Conservation (phyloP, 2,888 invertebrate species). For the Philonicus albiceps region DNA sequence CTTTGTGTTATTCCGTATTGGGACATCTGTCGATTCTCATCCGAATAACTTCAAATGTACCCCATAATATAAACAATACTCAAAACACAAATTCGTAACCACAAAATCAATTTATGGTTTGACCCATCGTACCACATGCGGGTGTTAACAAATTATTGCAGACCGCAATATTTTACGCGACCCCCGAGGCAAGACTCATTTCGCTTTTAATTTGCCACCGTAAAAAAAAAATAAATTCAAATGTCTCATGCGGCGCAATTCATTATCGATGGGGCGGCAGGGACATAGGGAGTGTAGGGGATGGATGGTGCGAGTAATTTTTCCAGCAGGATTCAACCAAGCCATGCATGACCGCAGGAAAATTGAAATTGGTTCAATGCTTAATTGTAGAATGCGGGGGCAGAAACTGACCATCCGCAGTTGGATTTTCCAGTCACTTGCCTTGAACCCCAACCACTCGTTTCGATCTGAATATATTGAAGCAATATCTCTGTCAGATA, state of each 20-base stretch:
- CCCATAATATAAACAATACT: background rate
- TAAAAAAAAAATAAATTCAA: conserved; percentile 4
- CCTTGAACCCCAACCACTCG: background rate
- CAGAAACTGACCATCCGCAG: background rate
- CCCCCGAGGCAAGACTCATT: background rate
- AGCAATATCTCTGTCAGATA: conserved; percentile 8
- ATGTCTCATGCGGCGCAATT: conserved; percentile 23
- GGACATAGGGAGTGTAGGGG: background rate
- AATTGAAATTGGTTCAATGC: conserved; percentile 36
- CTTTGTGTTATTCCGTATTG: background rate
- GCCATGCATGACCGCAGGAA: conserved; percentile 5
- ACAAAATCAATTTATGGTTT: background rate
- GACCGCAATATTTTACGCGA: background rate
- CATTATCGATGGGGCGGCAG: background rate
- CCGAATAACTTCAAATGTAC: background rate
- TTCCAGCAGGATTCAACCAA: background rate
- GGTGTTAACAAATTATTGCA: background rate
- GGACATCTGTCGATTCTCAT: background rate
- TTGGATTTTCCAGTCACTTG: background rate
- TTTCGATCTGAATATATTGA: conserved; percentile 14
- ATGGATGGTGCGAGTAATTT: too few species aligned
- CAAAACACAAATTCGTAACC: background rate
- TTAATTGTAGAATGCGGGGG: background rate
- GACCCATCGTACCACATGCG: background rate
- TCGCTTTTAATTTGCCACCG: background rate